Percentiles rank a stretch among this genome's conserved stretches.
These are phyloP conservation scores for Andrena camellia DNA, from an alignment of 2,888 invertebrate genomes.

Conservation along the genomic window DNA sequence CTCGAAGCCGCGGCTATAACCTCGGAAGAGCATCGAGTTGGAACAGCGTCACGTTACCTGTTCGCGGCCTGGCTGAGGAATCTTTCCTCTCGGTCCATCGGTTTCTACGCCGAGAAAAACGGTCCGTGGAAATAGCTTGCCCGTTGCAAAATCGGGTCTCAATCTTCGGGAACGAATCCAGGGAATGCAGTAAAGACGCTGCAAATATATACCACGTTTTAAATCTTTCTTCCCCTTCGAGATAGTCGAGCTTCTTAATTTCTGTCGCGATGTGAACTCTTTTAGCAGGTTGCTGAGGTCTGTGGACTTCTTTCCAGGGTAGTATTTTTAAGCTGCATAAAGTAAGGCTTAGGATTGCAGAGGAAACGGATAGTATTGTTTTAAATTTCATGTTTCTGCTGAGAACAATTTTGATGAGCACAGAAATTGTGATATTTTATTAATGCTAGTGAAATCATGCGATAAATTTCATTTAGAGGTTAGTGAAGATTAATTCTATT, in stretches of 20 bases:
- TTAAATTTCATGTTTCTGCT: too few species aligned
- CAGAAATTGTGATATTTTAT: too few species aligned
- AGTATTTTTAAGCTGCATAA: too few species aligned
- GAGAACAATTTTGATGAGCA: too few species aligned
- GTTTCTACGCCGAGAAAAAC: constrained; percentile 51
- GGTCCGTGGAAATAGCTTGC: constrained; percentile 23
- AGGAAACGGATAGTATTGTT: too few species aligned
- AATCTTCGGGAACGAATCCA: constrained; percentile 49
- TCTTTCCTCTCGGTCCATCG: constrained; percentile 54
- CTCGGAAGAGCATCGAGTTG: constrained; percentile 74
- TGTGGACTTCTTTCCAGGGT: too few species aligned
- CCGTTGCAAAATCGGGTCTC: constrained; percentile 43
- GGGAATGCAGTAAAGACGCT: constrained; percentile 31
- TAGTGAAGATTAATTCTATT: too few species aligned
- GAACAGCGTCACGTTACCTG: constrained; percentile 76
- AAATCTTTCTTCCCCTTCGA: constrained; percentile 3
- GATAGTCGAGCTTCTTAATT: not conserved
- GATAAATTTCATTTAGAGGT: too few species aligned
- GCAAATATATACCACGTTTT: constrained; percentile 14
- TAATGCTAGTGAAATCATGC: too few species aligned
- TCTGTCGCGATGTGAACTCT: too few species aligned
- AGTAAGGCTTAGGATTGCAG: too few species aligned
- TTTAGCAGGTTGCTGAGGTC: too few species aligned
- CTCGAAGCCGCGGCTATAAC: constrained; percentile 72
- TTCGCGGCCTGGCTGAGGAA: constrained; percentile 48